Evolutionary conservation across 2,113 vertebrate genomes (phyloP), one percentile per base, ranked within the genome.

Genomic region (Leuciscus idus): DNA sequence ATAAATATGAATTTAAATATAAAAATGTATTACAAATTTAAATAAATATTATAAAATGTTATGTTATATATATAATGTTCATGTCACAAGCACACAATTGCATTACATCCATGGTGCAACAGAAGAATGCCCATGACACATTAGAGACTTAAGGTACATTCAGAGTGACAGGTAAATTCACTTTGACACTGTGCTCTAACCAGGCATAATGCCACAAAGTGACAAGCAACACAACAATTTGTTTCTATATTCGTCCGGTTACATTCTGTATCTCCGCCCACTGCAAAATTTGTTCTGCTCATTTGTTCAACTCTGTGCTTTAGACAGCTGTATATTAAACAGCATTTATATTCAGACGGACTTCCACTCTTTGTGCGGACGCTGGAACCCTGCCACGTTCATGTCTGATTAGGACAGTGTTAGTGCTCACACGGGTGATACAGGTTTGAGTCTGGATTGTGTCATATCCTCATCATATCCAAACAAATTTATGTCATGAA

Each of bases 91-190:
- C 36, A 75, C 6, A 23, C 9, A 8, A 78, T 59, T 62, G 55
- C 30, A 77, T 55, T 77, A 36, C 11, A 46, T 36, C 12, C 6
- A 15, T 62, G 7, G 77, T 5, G 3, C 12, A 81, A 36, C 57
- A 46, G 23, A 28, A 28, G 12, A 19, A 36, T 39, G 33, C 21
- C 36, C 59, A 6, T 62, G 78, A 26, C 33, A 61, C 23, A 59
- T 59, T 79, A 80, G 6, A 80, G 33, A 39, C 77, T 61, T 39
- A 26, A n/a, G 55, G 77, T 15, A 64, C 7, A 81, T 81, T 81
- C 13, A 81, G 36, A 64, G 7, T 43, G 57, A 80, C 36, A 43
- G 55, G 9, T 78, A 59, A 12, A 57, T 59, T 78, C 5, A 59
- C 52, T 39, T 4, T 74, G 43, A 82, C 50, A 68, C 70, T 43